phyloP scores from a whole-genome alignment of 1,140 invertebrate species.

The Saccostrea cuccullata region DNA sequence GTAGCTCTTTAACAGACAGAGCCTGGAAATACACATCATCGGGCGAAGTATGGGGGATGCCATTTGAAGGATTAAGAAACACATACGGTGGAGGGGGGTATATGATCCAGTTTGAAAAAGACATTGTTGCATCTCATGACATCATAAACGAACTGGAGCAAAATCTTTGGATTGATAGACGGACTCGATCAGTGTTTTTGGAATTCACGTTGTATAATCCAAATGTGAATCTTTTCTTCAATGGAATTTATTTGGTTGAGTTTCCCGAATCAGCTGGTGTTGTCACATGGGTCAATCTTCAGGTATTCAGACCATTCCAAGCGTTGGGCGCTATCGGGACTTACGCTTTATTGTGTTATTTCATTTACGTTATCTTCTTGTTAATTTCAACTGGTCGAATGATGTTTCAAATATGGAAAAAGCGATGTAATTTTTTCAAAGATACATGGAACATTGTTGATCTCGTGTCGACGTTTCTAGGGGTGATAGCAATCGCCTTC shows the following conservation, averaged over 20 bases:
- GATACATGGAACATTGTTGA: constrained; percentile 52
- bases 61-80: constrained; percentile 56
- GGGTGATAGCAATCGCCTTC: constrained; percentile 22
- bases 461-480: constrained; percentile 22
- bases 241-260: constrained; percentile 69
- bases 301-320: constrained; percentile 53
- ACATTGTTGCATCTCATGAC: constrained; percentile 27
- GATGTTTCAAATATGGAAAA: constrained; percentile 51
- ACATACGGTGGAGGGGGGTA: constrained; percentile 67
- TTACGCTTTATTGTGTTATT: constrained; percentile 61
- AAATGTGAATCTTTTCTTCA: constrained; percentile 66
- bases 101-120: constrained; percentile 57
- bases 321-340: constrained; percentile 58
- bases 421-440: constrained; percentile 12
- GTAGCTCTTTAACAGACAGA: constrained; percentile 34
- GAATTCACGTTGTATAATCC: constrained; percentile 81
- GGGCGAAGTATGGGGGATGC: constrained; percentile 60
- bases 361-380: constrained; percentile 60
- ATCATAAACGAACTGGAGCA: constrained; percentile 73
- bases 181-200: constrained; percentile 80
- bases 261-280: constrained; percentile 79
- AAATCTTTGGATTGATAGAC: constrained; percentile 79
- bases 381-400: constrained; percentile 56
- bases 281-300: constrained; percentile 55
- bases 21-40: constrained; percentile 59